phyloP scores from a whole-genome alignment of 2,888 invertebrate species.

The Lottia gigantea region DNA sequence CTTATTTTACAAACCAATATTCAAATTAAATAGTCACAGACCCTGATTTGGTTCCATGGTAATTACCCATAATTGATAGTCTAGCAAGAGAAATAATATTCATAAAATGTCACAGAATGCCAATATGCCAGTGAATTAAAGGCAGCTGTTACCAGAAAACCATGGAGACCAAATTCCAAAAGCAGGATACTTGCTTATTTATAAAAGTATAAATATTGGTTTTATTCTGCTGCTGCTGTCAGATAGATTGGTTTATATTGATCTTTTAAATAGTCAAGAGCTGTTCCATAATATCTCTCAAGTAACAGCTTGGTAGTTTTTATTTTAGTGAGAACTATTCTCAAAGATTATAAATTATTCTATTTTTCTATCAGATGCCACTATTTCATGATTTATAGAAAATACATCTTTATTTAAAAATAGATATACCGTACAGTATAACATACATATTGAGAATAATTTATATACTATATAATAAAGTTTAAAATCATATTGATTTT shows the following conservation, averaged over 20 bases:
- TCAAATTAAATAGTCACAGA: not conserved
- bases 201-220: conserved; percentile 1
- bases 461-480: too few species aligned
- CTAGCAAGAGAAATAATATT: not conserved
- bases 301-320: too few species aligned
- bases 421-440: too few species aligned
- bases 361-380: too few species aligned
- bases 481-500: too few species aligned
- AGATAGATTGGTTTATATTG: conserved; percentile 2
- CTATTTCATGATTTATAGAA: too few species aligned
- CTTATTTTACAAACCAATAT: too few species aligned
- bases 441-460: too few species aligned
- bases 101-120: conserved; percentile 8
- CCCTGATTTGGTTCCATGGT: not conserved
- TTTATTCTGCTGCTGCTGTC: not conserved
- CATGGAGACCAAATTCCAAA: conserved; percentile 4
- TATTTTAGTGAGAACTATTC: too few species aligned
- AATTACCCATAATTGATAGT: conserved; percentile 6
- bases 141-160: not conserved
- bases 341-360: too few species aligned
- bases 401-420: too few species aligned
- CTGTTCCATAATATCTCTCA: too few species aligned
- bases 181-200: not conserved
- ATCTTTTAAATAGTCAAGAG: not conserved
- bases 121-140: not conserved